Percentiles rank a stretch among this genome's conserved stretches.
phyloP scores from a whole-genome alignment of 1,140 invertebrate species.

The Parapsyche elsis region DNA sequence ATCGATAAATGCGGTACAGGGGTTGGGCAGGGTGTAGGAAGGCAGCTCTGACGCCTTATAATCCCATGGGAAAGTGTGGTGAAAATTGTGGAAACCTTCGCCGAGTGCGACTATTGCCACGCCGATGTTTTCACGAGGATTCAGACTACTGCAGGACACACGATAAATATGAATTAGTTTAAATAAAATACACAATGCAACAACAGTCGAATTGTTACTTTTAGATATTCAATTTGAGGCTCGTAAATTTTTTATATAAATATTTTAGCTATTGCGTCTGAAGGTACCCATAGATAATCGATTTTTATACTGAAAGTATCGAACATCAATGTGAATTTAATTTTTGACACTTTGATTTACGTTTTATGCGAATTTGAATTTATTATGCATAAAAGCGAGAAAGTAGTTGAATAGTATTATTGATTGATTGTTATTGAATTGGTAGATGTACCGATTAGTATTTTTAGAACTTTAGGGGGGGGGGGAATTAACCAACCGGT shows the following conservation, averaged over 20 bases:
- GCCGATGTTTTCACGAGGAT: conserved; percentile 73
- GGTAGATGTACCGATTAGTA: too few species aligned
- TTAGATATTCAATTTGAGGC: background rate
- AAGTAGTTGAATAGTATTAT: too few species aligned
- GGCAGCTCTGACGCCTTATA: conserved; percentile 76
- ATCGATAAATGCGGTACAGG: conserved; percentile 75
- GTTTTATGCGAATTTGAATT: too few species aligned
- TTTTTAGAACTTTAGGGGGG: too few species aligned
- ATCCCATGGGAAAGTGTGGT: conserved; percentile 83
- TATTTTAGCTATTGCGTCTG: too few species aligned
- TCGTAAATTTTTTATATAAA: background rate
- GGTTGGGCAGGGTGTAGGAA: conserved; percentile 70
- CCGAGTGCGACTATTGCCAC: conserved; percentile 70
- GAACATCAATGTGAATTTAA: too few species aligned
- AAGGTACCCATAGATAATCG: too few species aligned
- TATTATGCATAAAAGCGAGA: too few species aligned
- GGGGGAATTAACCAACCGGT: too few species aligned
- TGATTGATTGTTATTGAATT: too few species aligned
- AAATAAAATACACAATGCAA: background rate
- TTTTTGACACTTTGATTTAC: too few species aligned
- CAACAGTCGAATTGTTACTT: background rate
- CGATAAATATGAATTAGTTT: background rate
- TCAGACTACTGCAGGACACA: conserved; percentile 68
- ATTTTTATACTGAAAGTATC: too few species aligned
- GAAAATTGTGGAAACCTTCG: conserved; percentile 81